Evolutionary conservation across 1,140 invertebrate genomes (phyloP).

Genomic region (Lepidurus couesii): DNA sequence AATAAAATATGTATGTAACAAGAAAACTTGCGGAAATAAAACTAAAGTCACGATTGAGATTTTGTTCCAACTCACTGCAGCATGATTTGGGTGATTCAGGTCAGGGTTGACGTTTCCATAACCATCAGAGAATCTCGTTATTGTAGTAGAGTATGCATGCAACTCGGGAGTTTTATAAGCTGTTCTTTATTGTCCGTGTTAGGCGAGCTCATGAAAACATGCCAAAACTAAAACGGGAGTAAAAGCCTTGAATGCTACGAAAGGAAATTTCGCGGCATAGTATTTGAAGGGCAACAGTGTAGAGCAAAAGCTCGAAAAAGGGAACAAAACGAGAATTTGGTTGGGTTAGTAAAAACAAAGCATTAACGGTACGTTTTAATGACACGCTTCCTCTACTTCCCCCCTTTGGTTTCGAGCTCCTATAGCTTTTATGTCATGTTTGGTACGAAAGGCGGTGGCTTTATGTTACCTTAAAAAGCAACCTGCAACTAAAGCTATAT

Average conservation of each 20-base stretch:
- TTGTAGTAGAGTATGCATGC: no score
- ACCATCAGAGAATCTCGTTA: no score
- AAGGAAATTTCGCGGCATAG: background rate
- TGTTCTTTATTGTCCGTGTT: no score
- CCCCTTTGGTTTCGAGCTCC: background rate
- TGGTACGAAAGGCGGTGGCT: constrained; percentile 4
- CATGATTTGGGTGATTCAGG: no score
- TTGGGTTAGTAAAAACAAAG: background rate
- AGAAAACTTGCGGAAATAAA: no score
- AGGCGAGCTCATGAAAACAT: no score
- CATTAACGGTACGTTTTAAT: background rate
- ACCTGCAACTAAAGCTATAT: background rate
- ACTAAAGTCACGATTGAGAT: no score
- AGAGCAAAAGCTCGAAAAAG: background rate
- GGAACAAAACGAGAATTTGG: background rate
- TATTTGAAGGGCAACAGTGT: background rate
- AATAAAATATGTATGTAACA: background rate
- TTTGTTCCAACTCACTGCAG: no score
- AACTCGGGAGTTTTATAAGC: no score
- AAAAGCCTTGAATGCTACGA: background rate
- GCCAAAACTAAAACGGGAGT: no score
- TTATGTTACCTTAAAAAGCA: background rate
- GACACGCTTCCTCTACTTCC: background rate
- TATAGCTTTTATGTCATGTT: background rate
- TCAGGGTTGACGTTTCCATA: no score